phyloP scores from a whole-genome alignment of 2,888 invertebrate genomes.

The Camponotus fellah region DNA sequence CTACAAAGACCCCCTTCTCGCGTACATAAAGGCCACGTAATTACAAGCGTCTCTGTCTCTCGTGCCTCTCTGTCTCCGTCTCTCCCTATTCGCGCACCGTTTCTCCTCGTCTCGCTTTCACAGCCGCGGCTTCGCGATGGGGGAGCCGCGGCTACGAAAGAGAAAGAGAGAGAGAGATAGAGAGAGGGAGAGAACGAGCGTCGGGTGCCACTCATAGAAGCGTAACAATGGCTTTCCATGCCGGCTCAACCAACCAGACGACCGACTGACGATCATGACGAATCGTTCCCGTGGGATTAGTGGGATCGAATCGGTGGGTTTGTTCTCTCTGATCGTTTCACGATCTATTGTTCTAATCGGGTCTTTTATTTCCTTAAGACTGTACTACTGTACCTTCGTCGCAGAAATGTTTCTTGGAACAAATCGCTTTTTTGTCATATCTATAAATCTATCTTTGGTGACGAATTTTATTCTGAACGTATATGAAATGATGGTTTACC shows the following conservation, averaged over 20 bases:
- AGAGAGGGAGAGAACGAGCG: slow-evolving; percentile 52
- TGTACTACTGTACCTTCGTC: neutral
- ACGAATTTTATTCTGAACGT: neutral
- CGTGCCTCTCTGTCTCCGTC: slow-evolving; percentile 30
- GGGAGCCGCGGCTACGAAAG: slow-evolving; percentile 64
- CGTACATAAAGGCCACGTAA: slow-evolving; percentile 69
- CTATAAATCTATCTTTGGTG: neutral
- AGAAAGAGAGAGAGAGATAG: slow-evolving; percentile 54
- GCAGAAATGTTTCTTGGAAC: neutral
- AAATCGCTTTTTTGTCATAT: neutral
- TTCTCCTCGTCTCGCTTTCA: slow-evolving; percentile 43
- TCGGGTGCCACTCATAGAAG: slow-evolving; percentile 75
- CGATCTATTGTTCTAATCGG: slow-evolving; percentile 11
- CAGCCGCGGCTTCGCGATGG: slow-evolving; percentile 48
- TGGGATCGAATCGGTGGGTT: slow-evolving; percentile 49
- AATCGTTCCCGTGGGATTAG: slow-evolving; percentile 73
- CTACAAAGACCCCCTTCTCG: slow-evolving; percentile 26
- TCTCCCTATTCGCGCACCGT: slow-evolving; percentile 3
- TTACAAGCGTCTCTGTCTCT: slow-evolving; percentile 66
- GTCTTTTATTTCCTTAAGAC: neutral
- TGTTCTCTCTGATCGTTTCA: slow-evolving; percentile 53
- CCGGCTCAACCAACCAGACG: slow-evolving; percentile 77
- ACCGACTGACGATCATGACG: slow-evolving; percentile 76
- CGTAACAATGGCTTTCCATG: slow-evolving; percentile 82
- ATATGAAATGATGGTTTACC: neutral